Evolutionary conservation across 2,888 invertebrate species (phyloP), one percentile per base, ranked within the genome.

Genomic region (Neoitamus cyanurus): DNA sequence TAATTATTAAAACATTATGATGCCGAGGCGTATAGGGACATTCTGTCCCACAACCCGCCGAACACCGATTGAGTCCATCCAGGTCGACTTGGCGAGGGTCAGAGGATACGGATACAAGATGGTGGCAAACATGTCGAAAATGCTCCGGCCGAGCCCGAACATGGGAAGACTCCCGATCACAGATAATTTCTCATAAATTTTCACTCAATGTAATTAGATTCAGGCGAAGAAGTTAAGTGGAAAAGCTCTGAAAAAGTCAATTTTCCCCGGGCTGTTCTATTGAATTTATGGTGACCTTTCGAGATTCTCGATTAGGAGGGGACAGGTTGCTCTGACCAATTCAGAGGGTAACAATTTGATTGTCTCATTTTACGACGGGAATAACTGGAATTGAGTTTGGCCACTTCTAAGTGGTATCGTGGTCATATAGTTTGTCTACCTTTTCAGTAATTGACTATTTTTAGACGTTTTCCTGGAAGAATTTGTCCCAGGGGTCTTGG

Each of bases 171-270:
- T 58, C 9, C 58, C 58, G 58, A 9, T 9, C 9, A 58, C 58
- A 58, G 25, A 58, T 58, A 58, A 58, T 58, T 58, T 20, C 58
- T 20, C 58, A 58, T 58, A 58, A 58, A 58, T 58, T 58, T 58
- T 58, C 58, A 58, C 58, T 58, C 58, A 58, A 58, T 58, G 58
- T 58, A 58, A 58, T 58, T 58, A 58, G 58, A 58, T 58, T 58
- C 58, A 58, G 25, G 58, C 25, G 58, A 58, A 58, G 58, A 58
- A 58, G 58, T 58, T 58, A 58, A 58, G 58, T 58, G 20, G 58
- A 58, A 58, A 58, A 58, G 58, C 58, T 58, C 58, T 25, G 58
- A 58, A 25, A 58, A 58, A 58, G 9, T 20, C 58, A 58, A 58
- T 58, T 58, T 9, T 20, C 58, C 25, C 25, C 25, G 25, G 58